Conservation (phyloP, 1,140 invertebrate genomes). For the Brachionus plicatilis region DNA sequence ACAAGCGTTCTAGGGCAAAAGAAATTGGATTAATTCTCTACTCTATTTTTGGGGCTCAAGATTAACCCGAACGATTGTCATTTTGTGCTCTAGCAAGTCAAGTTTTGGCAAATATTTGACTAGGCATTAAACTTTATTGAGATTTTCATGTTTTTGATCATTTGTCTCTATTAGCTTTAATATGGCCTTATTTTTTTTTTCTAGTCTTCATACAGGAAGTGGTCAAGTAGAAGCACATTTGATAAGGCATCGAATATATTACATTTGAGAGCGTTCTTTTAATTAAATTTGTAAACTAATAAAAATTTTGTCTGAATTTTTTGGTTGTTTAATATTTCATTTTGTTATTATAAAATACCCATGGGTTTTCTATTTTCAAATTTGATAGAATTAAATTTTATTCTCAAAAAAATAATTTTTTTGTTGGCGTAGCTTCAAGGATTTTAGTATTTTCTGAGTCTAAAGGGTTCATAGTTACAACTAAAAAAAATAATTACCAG, state of each 20-base stretch:
- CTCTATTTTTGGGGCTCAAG: neutral
- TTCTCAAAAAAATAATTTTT: no score
- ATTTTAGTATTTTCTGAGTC: neutral
- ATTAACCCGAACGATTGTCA: constrained; percentile 15
- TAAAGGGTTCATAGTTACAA: neutral
- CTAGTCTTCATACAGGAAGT: neutral
- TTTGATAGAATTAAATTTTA: neutral
- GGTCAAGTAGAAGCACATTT: neutral
- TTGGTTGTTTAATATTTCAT: neutral
- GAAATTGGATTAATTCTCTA: neutral
- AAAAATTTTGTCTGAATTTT: neutral
- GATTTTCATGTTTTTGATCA: neutral
- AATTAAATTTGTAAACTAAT: neutral
- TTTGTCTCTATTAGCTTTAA: neutral
- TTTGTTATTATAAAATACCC: neutral
- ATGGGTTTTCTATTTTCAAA: neutral
- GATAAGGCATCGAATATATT: neutral
- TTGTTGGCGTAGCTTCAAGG: neutral
- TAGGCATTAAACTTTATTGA: neutral
- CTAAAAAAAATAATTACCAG: neutral
- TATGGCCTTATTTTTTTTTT: neutral
- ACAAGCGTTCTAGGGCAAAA: constrained; percentile 2
- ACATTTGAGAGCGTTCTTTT: no score
- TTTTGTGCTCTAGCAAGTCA: neutral
- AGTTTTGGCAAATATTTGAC: neutral